phyloP scores from a whole-genome alignment of 1,140 invertebrate species.

The Calephelis nemesis region DNA sequence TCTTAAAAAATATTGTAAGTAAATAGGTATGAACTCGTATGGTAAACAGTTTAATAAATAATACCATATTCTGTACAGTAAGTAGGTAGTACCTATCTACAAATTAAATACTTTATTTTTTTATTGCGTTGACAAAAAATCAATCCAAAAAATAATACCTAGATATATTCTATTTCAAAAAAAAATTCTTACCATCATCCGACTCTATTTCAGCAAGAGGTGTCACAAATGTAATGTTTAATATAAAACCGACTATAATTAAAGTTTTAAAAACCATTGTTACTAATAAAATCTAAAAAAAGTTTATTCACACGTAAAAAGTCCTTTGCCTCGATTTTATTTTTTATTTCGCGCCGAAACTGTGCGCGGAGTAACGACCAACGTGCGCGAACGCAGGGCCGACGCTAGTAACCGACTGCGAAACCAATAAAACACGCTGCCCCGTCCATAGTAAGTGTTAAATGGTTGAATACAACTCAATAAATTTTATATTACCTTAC shows the following conservation, averaged over 20 bases:
- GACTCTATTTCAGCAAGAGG: constrained; percentile 60
- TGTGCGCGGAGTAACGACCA: constrained; percentile 22
- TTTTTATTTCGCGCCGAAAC: constrained; percentile 16
- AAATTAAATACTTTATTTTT: no score
- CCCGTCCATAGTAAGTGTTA: neutral
- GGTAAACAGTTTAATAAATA: no score
- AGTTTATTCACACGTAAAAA: neutral
- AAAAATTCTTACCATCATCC: constrained; percentile 61
- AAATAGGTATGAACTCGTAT: no score
- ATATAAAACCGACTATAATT: constrained; percentile 57
- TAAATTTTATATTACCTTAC: constrained; percentile 2
- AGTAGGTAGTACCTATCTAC: no score
- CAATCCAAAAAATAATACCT: no score
- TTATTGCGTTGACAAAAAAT: no score
- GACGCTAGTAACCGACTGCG: constrained; percentile 46
- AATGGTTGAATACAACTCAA: neutral
- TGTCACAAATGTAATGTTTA: constrained; percentile 55
- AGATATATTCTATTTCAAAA: neutral
- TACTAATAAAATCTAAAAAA: neutral
- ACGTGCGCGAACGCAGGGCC: constrained; percentile 42
- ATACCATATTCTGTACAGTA: no score
- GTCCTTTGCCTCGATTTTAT: neutral
- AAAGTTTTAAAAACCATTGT: constrained; percentile 32
- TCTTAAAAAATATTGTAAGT: no score
- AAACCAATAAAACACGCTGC: constrained; percentile 34